Evolutionary conservation across 2,888 invertebrate species (phyloP).

Genomic region (Mycogona germanica): DNA sequence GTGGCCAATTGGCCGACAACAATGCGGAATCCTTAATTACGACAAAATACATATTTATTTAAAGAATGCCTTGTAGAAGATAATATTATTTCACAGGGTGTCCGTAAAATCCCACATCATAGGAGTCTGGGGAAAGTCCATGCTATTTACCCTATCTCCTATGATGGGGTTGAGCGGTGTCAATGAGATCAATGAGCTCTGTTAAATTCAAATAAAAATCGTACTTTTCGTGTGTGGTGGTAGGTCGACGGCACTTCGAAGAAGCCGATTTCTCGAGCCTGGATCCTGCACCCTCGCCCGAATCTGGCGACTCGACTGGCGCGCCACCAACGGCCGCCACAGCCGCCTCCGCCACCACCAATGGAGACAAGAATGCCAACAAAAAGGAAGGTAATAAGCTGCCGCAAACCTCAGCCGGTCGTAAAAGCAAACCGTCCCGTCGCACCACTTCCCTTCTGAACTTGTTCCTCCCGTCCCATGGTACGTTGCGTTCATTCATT

Average conservation of each 20-base stretch:
- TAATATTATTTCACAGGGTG: no score
- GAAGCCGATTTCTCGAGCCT: conserved; percentile 35
- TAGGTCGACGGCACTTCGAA: conserved; percentile 40
- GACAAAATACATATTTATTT: no score
- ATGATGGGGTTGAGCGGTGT: no score
- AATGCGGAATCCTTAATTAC: no score
- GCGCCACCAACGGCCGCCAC: neutral
- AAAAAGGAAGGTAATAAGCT: conserved; percentile 46
- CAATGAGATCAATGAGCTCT: no score
- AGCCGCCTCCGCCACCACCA: no score
- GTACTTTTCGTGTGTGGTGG: no score
- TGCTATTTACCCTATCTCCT: neutral
- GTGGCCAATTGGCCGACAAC: no score
- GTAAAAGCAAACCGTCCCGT: conserved; percentile 59
- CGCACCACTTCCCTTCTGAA: conserved; percentile 89
- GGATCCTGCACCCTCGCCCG: conserved; percentile 21
- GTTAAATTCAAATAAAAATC: no score
- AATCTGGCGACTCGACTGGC: conserved; percentile 6
- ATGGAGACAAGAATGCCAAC: conserved; percentile 26
- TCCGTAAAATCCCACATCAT: neutral
- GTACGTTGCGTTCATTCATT: conserved; percentile 48
- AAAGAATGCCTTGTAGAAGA: no score
- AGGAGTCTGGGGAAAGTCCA: neutral
- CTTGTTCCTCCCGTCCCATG: conserved; percentile 91
- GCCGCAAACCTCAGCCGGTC: conserved; percentile 25